Base-by-base conservation (phyloP, 37 sponge, comb jelly and placozoan species). In the Dysidea cf. avara region DNA sequence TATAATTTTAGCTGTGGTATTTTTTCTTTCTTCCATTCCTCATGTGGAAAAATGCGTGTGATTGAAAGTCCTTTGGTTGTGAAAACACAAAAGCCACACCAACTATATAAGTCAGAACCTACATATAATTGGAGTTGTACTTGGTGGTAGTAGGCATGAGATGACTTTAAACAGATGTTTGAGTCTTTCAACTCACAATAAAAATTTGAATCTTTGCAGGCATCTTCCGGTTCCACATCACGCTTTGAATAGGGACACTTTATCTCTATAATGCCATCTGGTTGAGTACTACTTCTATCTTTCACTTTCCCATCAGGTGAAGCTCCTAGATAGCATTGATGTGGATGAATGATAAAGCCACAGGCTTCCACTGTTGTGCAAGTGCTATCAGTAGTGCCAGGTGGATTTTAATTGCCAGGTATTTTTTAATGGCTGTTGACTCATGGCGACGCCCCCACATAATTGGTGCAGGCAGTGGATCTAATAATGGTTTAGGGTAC, bases 61-160 rank as follows among this genome's bases (percentile, higher is more conserved):
- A 83, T 64, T 50, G 71, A 36, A 9, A 82, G 26, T 55, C 83
- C 83, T 30, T 74, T 37, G 20, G 21, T 35, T n/a, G n/a, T n/a
- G n/a, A n/a, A n/a, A n/a, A n/a, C n/a, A n/a, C n/a, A n/a, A n/a
- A n/a, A n/a, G n/a, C 73, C 82, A 64, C 74, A 81, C 82, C 74
- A 81, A 18, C 54, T 13, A 22, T 46, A 65, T 36, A 53, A 9
- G 21, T 54, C 75, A 20, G 30, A 30, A 66, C 36, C 60, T 17
- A 82, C 73, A 64, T 63, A 72, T 17, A 81, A 34, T 48, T 82
- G 83, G 22, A 64, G 37, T 66, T 70, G 71, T 7, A 83, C 84
- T 61, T 84, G 85, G 38, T 61, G 65, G 37, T 78, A 78, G 61
- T 78, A 85, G 16, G 29, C 14, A 61, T 85, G 86, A 21, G 39